These are phyloP conservation scores for Nasonia oneida DNA, from an alignment of 2,888 invertebrate genomes.

Conservation along the genomic window DNA sequence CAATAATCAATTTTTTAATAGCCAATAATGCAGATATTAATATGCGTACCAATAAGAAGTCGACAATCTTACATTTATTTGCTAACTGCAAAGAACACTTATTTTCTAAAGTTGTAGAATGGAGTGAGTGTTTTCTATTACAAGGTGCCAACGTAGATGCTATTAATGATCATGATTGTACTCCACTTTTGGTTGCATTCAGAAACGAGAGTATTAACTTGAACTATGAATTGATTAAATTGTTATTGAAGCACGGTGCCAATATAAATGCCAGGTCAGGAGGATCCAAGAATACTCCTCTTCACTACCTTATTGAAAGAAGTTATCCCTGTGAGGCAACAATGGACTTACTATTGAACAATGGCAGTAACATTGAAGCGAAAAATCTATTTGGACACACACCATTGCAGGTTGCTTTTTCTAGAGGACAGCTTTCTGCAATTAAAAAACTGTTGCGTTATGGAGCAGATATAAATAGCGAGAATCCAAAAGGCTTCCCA, in stretches of 20 bases:
- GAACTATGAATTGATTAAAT: background rate
- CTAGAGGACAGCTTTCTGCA: background rate
- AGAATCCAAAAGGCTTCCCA: background rate
- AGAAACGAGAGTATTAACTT: background rate
- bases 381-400: background rate
- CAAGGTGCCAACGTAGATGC: background rate
- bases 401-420: background rate
- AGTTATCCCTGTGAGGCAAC: background rate
- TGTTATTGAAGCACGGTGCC: background rate
- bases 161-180: background rate
- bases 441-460: background rate
- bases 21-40: background rate
- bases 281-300: background rate
- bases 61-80: background rate
- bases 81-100: background rate
- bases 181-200: background rate
- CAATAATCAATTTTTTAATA: background rate
- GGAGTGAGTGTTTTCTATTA: background rate
- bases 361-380: background rate
- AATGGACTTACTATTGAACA: background rate
- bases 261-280: background rate
- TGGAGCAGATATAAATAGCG: background rate
- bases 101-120: background rate
- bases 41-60: background rate
- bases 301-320: background rate